Base-by-base conservation (phyloP, 2,888 invertebrate genomes). In the Ernsta delagoae region DNA sequence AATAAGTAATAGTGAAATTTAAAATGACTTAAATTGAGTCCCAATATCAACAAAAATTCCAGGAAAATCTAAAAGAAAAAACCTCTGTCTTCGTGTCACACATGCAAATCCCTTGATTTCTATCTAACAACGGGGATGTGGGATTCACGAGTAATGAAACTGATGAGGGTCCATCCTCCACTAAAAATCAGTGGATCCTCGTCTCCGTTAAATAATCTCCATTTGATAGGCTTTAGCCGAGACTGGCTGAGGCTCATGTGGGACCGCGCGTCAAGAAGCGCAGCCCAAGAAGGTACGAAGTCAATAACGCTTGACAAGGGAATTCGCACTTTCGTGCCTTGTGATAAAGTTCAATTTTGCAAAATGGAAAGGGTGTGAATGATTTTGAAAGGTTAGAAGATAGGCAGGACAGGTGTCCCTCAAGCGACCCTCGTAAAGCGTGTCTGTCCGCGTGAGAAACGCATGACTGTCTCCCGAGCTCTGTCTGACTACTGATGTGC, bases 161-260 rank as follows among this genome's bases (percentile, higher is more conserved):
- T 66, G 66, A 66, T 59, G 66, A 66, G 66, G 66, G 66, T 66
- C 31, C 12, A 43, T 59, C 66, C 31, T 16, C 41, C 41, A 54
- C 53, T 54, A 43, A 54, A 67, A 61, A 61, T 67, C 67, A 61
- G 61, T 67, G 45, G 67, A 67, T 67, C 67, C 60, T 61, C 56
- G 61, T 61, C 61, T 36, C 45, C 61, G 45, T 48, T 67, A 67
- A 67, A 67, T 67, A 56, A 67, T 67, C 67, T 61, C 56, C 31
- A 67, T 67, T 67, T 61, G 67, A 67, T 61, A 66, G 61, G 61
- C 61, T 39, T 67, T 50, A 50, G 50, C 50, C 8, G 50, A 48
- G 48, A 7, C 48, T 12, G n/a, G 12, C 48, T 12, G 16, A 50
- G 36, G 59, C 54, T 61, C 45, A 45, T 45, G 45, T 62, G 61